Evolutionary conservation across 2,888 invertebrate species (phyloP), one percentile per base, ranked within the genome.

Genomic region (Lamproptera curius): DNA sequence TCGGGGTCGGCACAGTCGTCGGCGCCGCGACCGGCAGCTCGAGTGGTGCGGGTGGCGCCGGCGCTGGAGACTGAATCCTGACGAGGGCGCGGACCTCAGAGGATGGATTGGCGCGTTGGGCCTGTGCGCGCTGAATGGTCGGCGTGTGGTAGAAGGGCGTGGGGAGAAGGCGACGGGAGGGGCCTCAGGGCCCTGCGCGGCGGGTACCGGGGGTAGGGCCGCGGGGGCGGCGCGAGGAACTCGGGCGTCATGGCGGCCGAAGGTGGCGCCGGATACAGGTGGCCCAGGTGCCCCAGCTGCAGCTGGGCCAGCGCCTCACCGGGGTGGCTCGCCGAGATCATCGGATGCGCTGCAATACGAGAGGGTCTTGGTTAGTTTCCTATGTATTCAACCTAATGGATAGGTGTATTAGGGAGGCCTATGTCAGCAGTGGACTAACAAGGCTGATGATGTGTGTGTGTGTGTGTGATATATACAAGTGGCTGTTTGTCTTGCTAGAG

Each of bases 271-370:
- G 87, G 89, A 71, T 89, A 89, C 76, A 89, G 86, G 82, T 89
- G 86, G 76, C 84, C 86, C 76, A 88, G 88, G 83, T 89, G 90
- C 70, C 88, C 82, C 77, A 86, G 86, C 67, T 82, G 82, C 72
- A 86, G 84, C 83, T 84, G 88, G 70, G 83, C 83, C 69, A 86
- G 84, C 84, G 91, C 91, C 89, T 91, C 92, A 88, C 91, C 89
- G 77, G 90, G 91, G 72, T 88, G 87, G 71, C 89, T 86, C 76
- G 91, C 91, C 73, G 91, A 91, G 89, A 92, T 91, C 92, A 92
- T 92, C 89, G 90, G 89, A 76, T 66, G 79, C 65, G 80, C 91
- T 91, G 89, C 5, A 74, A 79, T 50, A 8, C 47, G 36, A 20
- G 20, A 3, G 20, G 20, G 20, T 3, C 20, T n/a, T n/a, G n/a